Conservation (phyloP, 1,140 invertebrate genomes). For the Metaphire vulgaris region DNA sequence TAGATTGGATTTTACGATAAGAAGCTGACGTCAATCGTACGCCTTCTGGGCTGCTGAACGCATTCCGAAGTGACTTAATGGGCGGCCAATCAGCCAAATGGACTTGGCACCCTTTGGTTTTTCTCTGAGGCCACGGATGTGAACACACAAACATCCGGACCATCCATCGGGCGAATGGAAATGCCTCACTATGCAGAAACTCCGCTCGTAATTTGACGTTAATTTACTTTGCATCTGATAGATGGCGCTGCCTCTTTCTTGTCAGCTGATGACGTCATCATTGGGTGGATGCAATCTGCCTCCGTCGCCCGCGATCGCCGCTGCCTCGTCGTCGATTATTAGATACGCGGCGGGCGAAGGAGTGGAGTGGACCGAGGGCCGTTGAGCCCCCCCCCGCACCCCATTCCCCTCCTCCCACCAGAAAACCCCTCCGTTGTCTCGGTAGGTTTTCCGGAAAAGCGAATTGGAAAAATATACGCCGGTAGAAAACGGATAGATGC, state of each 20-base stretch:
- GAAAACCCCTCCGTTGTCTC: background rate
- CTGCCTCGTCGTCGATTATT: background rate
- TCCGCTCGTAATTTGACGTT: constrained; percentile 2
- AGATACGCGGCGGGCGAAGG: background rate
- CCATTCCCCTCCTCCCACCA: too few species aligned
- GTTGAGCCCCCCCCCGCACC: background rate
- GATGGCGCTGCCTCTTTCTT: background rate
- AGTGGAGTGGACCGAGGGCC: too few species aligned
- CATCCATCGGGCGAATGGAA: too few species aligned
- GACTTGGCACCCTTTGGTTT: too few species aligned
- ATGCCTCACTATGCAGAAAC: background rate
- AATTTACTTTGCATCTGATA: background rate
- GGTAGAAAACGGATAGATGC: background rate
- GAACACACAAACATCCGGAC: too few species aligned
- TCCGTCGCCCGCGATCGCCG: background rate
- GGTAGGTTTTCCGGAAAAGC: background rate
- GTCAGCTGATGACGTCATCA: background rate
- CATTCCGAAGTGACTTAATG: too few species aligned
- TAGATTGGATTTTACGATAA: too few species aligned
- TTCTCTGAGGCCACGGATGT: too few species aligned
- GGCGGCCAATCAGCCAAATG: too few species aligned
- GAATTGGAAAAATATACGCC: background rate
- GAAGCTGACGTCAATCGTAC: too few species aligned
- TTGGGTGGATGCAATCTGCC: background rate
- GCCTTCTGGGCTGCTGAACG: too few species aligned